Evolutionary conservation across 2,113 vertebrate genomes (phyloP).

Genomic region (Dolichallabes microphthalmus): DNA sequence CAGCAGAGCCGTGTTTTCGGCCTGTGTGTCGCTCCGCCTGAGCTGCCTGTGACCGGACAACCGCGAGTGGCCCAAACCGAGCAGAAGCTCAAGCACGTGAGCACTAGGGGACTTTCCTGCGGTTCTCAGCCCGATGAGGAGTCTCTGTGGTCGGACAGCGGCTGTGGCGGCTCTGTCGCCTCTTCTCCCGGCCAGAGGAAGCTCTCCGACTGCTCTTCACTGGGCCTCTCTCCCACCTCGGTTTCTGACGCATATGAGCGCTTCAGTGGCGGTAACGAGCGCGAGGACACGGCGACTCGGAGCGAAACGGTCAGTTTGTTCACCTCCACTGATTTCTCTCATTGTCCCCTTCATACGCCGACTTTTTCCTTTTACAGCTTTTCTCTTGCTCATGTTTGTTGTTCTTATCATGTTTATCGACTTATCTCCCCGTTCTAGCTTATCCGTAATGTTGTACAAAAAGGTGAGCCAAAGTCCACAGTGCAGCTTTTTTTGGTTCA

Average conservation of each 20-base stretch:
- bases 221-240: slow-evolving; percentile 71
- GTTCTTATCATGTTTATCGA: background rate
- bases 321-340: background rate
- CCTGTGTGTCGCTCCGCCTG: slow-evolving; percentile 60
- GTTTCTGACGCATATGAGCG: slow-evolving; percentile 77
- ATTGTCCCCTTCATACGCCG: background rate
- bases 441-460: background rate
- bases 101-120: slow-evolving; percentile 38
- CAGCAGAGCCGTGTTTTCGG: background rate
- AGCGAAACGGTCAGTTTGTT: background rate
- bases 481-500: background rate
- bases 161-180: slow-evolving; percentile 56
- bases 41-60: slow-evolving; percentile 71
- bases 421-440: background rate
- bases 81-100: background rate
- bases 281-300: slow-evolving; percentile 46
- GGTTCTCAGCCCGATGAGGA: slow-evolving; percentile 56
- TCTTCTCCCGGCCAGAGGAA: slow-evolving; percentile 57
- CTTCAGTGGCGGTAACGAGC: slow-evolving; percentile 55
- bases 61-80: slow-evolving; percentile 41
- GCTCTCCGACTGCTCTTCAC: slow-evolving; percentile 62
- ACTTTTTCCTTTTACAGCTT: background rate
- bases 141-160: slow-evolving; percentile 67
- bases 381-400: background rate
- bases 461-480: background rate